phyloP scores from a whole-genome alignment of 2,888 invertebrate genomes.

The Cotesia congregata region DNA sequence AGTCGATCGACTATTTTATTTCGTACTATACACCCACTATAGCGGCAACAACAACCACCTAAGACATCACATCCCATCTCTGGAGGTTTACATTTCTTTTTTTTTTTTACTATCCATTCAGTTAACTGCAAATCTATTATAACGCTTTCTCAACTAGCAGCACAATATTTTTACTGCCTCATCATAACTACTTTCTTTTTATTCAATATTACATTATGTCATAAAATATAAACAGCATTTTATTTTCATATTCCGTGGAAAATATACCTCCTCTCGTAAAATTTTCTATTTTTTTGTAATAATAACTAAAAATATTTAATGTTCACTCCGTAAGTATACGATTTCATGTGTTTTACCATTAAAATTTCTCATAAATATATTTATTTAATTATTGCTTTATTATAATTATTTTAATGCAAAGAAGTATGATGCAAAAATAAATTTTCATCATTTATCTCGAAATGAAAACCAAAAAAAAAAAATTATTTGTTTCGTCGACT shows the following conservation, averaged over 20 bases:
- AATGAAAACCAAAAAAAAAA: too few species aligned
- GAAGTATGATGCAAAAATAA: too few species aligned
- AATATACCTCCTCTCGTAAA: too few species aligned
- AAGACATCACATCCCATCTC: not conserved
- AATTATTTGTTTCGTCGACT: too few species aligned
- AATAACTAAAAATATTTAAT: not conserved
- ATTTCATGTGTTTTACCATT: too few species aligned
- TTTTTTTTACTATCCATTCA: not conserved
- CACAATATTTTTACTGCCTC: not conserved
- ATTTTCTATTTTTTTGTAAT: not conserved
- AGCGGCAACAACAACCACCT: not conserved
- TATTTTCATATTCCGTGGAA: too few species aligned
- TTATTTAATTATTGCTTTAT: too few species aligned
- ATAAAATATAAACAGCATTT: not conserved
- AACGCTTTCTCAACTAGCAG: not conserved
- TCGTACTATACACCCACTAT: not conserved
- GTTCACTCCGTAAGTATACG: too few species aligned
- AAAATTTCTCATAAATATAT: too few species aligned
- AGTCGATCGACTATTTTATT: constrained; percentile 32
- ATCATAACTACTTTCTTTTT: not conserved
- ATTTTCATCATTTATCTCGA: too few species aligned
- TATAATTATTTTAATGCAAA: too few species aligned
- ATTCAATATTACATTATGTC: not conserved
- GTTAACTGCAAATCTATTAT: not conserved
- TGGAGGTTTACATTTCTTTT: not conserved